Base-by-base conservation (phyloP, 2,113 vertebrate genomes). In the Chascanopsetta lugubris region DNA sequence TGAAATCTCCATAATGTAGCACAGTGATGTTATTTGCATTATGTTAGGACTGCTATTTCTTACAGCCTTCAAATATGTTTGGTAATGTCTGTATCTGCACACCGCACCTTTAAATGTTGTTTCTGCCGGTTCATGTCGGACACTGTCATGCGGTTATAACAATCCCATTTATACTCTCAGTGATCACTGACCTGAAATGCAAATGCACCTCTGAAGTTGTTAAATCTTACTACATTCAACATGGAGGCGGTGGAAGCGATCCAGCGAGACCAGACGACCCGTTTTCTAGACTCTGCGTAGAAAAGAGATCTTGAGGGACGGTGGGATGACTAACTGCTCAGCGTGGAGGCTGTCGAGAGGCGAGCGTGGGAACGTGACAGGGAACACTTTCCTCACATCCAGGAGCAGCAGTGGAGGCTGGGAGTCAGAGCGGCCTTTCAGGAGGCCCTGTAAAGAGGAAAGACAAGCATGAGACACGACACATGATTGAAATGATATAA, bases 301-400 rank as follows among this genome's bases (percentile, higher is more conserved):
- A 73, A 93, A 92, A 24, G 83, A 32, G 70, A 94, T 79, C 69
- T 75, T 83, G 1, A 94, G 88, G 56, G 72, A 49, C 12, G 90
- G 90, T 4, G 93, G 94, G 83, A 90, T 89, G 66, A 47, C 29
- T 29, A 94, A 69, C 75, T 89, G 85, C 13, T 90, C 83, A 0
- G 81, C 71, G 3, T 30, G 85, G 63, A 91, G 46, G 0, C 8
- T 13, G 3, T 84, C 1, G 0, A 71, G 68, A 18, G 87, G 84
- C 50, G 9, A 40, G 76, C 69, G 79, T 24, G 87, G 91, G 81
- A 95, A 92, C 0, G 88, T 91, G 80, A 94, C 92, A 0, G 93
- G 92, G 77, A 92, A 92, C 57, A 89, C 81, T 40, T 64, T 79
- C 17, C 80, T 85, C 15, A 89, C 86, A 2, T 93, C 92, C 84